Evolutionary conservation across 2,113 vertebrate genomes (phyloP), one percentile per base, ranked within the genome.

Genomic region (Perca fluviatilis): DNA sequence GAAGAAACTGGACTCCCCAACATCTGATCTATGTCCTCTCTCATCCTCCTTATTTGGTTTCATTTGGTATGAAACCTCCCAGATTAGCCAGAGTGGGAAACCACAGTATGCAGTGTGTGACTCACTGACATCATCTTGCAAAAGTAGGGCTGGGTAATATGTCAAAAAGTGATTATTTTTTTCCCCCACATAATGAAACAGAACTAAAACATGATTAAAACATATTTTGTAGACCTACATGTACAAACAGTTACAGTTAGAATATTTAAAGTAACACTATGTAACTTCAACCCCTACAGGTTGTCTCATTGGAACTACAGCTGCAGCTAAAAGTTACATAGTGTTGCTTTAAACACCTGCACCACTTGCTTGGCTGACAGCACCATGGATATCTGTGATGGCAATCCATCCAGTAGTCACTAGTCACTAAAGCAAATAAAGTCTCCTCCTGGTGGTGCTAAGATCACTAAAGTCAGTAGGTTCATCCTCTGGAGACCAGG

Each of bases 21-120:
- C 75, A 69, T 68, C 62, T 23, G 72, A 77, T 71, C 10, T 12
- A 0, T 23, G 69, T 79, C 66, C 50, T 75, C 84, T 63, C 9
- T 3, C n/a, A n/a, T n/a, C 10, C n/a, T 3, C 18, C 25, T 15
- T n/a, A 36, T 49, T 65, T 25, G 53, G 21, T 83, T 76, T 74
- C 21, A 27, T 30, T 43, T 60, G 33, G 46, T 25, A 6, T 6
- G 1, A 54, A 51, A 57, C 61, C 2, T 14, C 25, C 40, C 25
- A n/a, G 23, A 23, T 19, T 10, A 21, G 25, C 1, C 14, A 0
- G 0, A 15, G 15, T 2, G 5, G 13, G 40, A 6, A 19, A 57
- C 30, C 36, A 10, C 18, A 21, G 43, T 8, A 5, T 47, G 49
- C 18, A 21, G 18, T 33, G 49, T 18, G 1, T 57, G 23, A 23